Conservation (phyloP, 2,113 vertebrate species). For the Platysteira castanea region DNA sequence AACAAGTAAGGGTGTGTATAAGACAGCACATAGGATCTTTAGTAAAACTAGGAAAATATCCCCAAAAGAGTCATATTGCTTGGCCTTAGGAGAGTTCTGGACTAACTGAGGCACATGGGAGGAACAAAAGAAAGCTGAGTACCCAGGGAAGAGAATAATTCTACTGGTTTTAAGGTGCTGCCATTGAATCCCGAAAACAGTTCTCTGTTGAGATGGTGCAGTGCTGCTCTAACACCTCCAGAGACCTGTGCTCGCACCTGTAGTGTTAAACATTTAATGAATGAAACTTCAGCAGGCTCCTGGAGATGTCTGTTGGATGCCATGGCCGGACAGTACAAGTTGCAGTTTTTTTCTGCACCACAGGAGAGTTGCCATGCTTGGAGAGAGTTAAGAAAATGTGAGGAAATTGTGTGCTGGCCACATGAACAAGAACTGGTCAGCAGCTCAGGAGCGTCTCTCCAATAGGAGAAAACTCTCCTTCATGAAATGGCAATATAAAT, state of each 20-base stretch:
- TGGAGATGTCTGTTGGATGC: background rate
- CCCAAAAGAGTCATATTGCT: background rate
- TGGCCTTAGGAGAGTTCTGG: background rate
- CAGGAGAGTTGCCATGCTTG: background rate
- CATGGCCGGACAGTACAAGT: background rate
- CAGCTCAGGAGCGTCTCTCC: background rate
- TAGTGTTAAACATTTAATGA: background rate
- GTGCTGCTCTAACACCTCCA: background rate
- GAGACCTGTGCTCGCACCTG: background rate
- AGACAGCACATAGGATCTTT: background rate
- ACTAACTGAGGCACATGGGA: background rate
- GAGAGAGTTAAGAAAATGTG: background rate
- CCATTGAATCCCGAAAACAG: background rate
- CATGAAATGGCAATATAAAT: background rate
- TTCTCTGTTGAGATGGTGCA: background rate
- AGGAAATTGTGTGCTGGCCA: background rate
- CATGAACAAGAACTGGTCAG: background rate
- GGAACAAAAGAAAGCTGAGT: background rate
- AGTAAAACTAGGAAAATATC: background rate
- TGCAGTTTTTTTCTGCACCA: accelerated
- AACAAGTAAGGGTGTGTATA: background rate
- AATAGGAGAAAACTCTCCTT: background rate
- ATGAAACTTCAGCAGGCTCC: background rate
- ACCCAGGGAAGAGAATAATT: background rate
- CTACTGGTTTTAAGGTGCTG: background rate